Conservation (phyloP, 1,140 invertebrate species). For the Berghia stephanieae region DNA sequence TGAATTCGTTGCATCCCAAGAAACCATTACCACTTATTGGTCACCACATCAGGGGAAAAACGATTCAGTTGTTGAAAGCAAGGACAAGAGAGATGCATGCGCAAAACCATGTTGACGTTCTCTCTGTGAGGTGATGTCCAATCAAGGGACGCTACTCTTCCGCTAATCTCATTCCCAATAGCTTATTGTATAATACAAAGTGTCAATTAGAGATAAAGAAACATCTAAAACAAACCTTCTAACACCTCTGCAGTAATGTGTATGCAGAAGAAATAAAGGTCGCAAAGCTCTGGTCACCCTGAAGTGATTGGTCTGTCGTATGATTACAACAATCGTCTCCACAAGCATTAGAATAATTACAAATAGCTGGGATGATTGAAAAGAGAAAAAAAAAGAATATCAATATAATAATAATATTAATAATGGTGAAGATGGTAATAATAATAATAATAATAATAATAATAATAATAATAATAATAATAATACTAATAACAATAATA, state of each 20-base stretch:
- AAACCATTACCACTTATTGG: no score
- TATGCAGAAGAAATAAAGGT: slow-evolving; percentile 91
- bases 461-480: background rate
- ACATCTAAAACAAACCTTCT: slow-evolving; percentile 69
- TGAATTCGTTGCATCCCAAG: no score
- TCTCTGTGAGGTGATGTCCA: no score
- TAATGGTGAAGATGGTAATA: no score
- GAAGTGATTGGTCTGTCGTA: slow-evolving; percentile 86
- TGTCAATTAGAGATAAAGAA: no score
- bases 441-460: background rate
- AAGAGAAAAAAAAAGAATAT: background rate
- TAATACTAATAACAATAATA: background rate
- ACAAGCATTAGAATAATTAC: slow-evolving; percentile 85
- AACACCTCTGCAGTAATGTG: slow-evolving; percentile 79
- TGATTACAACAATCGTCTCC: slow-evolving; percentile 83
- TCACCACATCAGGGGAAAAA: no score
- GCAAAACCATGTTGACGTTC: no score
- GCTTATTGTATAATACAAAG: no score
- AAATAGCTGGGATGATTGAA: slow-evolving; percentile 73
- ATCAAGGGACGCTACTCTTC: no score
- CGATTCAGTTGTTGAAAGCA: no score
- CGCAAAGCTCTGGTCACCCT: slow-evolving; percentile 85
- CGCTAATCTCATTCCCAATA: no score
- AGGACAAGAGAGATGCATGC: no score
- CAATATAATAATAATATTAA: background rate